phyloP scores from a whole-genome alignment of 2,888 invertebrate genomes.

The Drosophila setosimentum region DNA sequence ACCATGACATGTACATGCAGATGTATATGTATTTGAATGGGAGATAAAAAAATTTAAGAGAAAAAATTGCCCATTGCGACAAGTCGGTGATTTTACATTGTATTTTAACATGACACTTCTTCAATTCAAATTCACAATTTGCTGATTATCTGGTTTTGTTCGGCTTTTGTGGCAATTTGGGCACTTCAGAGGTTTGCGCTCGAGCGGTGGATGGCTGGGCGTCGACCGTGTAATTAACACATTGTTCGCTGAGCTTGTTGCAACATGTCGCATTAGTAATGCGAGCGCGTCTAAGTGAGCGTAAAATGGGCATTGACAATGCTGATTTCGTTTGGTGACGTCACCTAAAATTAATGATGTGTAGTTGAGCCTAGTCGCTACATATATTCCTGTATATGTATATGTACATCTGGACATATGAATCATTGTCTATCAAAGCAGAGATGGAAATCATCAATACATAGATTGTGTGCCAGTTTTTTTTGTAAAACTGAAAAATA shows the following conservation, averaged over 20 bases:
- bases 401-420: background rate
- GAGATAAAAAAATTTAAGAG: constrained; percentile 17
- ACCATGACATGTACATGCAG: constrained; percentile 53
- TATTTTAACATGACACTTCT: constrained; percentile 55
- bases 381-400: background rate
- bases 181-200: too few species aligned
- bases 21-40: constrained; percentile 47
- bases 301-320: constrained; percentile 64
- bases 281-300: constrained; percentile 63
- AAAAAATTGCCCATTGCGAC: constrained; percentile 55
- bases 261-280: constrained; percentile 53
- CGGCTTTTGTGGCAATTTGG: constrained; percentile 7
- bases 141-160: constrained; percentile 55
- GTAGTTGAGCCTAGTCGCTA: background rate
- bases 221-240: constrained; percentile 75
- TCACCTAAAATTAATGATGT: background rate
- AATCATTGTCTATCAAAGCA: background rate
- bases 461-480: too few species aligned
- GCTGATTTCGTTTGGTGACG: constrained; percentile 24
- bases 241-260: constrained; percentile 57
- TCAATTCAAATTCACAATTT: constrained; percentile 56
- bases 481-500: too few species aligned
- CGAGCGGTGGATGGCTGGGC: constrained; percentile 45
- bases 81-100: constrained; percentile 41
- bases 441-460: background rate